phyloP scores from a whole-genome alignment of 2,888 invertebrate genomes.

The Steinernema hermaphroditum region DNA sequence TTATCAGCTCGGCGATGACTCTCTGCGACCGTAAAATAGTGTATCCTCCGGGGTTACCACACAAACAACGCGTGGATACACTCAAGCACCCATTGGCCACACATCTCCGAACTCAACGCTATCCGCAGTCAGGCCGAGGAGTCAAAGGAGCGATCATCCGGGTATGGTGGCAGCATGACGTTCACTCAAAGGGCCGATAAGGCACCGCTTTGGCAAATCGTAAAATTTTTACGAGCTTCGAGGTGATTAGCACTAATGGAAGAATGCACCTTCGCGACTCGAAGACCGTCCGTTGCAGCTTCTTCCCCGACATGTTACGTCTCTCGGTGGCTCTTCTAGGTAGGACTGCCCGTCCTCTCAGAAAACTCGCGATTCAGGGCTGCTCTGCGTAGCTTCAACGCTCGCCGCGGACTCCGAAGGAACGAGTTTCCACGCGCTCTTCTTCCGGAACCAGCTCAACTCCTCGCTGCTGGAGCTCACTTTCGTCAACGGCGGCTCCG shows the following conservation, averaged over 20 bases:
- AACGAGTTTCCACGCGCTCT: neutral
- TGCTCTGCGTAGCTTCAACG: neutral
- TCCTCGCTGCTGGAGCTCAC: neutral
- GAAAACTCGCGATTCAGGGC: slow-evolving; percentile 1
- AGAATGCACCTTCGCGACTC: slow-evolving; percentile 15
- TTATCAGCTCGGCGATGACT: slow-evolving; percentile 7
- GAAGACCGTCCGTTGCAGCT: neutral
- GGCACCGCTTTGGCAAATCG: slow-evolving; percentile 24
- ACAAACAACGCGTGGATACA: too few species aligned
- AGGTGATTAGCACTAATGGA: slow-evolving; percentile 18
- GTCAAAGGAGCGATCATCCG: too few species aligned
- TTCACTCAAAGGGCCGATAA: neutral
- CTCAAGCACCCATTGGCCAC: too few species aligned
- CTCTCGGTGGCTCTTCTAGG: slow-evolving; percentile 10
- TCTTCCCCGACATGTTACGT: neutral
- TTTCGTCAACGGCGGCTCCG: neutral
- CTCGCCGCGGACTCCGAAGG: neutral
- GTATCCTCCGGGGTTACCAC: too few species aligned
- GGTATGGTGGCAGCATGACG: slow-evolving; percentile 1
- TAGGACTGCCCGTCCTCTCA: neutral
- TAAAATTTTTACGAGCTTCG: slow-evolving; percentile 30
- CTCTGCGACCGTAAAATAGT: neutral
- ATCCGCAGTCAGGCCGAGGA: too few species aligned
- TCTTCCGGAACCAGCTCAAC: slow-evolving; percentile 20
- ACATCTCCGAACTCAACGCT: too few species aligned